Conservation (phyloP, 1,140 invertebrate genomes). For the Laupala kohalensis region DNA sequence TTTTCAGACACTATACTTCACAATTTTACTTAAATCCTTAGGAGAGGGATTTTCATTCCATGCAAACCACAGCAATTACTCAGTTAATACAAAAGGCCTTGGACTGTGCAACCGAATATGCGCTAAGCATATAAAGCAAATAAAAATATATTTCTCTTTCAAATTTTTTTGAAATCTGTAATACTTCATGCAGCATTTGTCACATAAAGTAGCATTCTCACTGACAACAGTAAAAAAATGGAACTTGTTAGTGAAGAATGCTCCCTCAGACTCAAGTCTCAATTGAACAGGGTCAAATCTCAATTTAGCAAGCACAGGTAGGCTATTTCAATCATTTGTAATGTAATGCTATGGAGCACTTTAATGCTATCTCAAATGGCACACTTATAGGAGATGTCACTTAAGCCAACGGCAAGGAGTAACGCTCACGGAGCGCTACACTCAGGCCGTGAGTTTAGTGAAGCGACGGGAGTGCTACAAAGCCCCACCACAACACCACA, state of each 20-base stretch:
- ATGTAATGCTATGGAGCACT: too few relatives aligned
- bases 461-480: neutral
- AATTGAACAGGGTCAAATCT: too few relatives aligned
- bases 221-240: too few relatives aligned
- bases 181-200: neutral
- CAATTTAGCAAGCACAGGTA: too few relatives aligned
- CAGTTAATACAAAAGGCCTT: neutral
- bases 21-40: too few relatives aligned
- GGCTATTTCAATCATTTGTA: too few relatives aligned
- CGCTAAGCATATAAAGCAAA: neutral
- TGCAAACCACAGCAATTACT: neutral
- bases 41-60: neutral
- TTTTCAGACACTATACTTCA: too few relatives aligned
- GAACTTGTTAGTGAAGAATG: neutral
- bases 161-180: neutral
- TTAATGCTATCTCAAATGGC: too few relatives aligned
- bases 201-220: neutral
- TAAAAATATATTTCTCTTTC: neutral
- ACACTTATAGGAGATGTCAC: too few relatives aligned
- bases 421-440: too few relatives aligned
- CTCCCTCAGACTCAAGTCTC: too few relatives aligned
- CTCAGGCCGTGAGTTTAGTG: neutral
- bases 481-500: conserved; percentile 17
- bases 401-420: too few relatives aligned
- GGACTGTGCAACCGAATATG: neutral